A percentile compares a stretch with the other conserved stretches of the same genome.
phyloP scores from a whole-genome alignment of 2,113 vertebrate species.

The Callipepla californica region DNA sequence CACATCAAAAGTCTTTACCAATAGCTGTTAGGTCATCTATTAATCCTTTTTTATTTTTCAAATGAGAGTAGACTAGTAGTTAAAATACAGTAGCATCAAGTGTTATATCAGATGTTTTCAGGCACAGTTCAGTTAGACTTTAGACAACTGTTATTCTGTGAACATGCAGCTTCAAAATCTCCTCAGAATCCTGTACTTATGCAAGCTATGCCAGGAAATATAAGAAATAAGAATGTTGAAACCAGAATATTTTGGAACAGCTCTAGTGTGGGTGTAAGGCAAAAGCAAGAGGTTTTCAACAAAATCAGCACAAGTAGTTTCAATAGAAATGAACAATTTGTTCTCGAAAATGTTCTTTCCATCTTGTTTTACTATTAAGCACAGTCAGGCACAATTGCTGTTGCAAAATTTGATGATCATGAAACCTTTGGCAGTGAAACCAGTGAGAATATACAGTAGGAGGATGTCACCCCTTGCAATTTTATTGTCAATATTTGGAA shows the following conservation, averaged over 20 bases:
- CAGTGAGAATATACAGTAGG: not conserved
- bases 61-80: not conserved
- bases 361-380: slow-evolving; percentile 24
- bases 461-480: not conserved
- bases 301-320: slow-evolving; percentile 28
- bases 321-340: slow-evolving; percentile 50
- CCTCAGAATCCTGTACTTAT: not conserved
- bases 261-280: not conserved
- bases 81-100: not conserved
- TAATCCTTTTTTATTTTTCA: not conserved
- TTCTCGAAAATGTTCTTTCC: slow-evolving; percentile 49
- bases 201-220: slow-evolving; percentile 17
- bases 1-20: not conserved
- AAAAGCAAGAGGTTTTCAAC: slow-evolving; percentile 19
- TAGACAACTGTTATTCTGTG: not conserved
- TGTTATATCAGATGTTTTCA: not conserved
- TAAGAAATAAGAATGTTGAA: slow-evolving; percentile 14
- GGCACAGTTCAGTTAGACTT: not conserved
- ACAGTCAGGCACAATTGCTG: slow-evolving; percentile 14
- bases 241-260: slow-evolving; percentile 14
- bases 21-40: not conserved
- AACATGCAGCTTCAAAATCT: slow-evolving; percentile 5
- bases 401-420: slow-evolving; percentile 10
- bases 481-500: not conserved
- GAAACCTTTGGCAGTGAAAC: slow-evolving; percentile 33